Evolutionary conservation across 2,888 invertebrate species (phyloP).

Genomic region (Caenorhabditis sulstoni): DNA sequence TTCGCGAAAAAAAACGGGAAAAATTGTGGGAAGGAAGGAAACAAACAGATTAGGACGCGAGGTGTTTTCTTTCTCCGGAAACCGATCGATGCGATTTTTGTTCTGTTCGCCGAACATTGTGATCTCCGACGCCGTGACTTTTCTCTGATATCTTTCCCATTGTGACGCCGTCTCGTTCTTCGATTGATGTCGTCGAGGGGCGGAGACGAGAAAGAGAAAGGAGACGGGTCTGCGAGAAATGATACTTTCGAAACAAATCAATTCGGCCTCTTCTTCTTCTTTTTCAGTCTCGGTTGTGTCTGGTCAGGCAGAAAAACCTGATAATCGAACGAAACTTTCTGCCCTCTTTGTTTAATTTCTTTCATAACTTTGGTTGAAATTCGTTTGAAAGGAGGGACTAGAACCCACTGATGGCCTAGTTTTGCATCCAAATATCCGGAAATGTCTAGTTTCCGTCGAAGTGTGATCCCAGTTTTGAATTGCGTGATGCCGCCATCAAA

Average conservation of each 20-base stretch:
- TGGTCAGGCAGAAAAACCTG: too few species aligned
- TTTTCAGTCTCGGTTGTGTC: neutral
- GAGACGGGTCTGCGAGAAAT: neutral
- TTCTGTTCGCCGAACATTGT: conserved; percentile 42
- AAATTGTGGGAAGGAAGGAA: conserved; percentile 12
- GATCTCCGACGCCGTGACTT: conserved; percentile 46
- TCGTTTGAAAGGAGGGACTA: too few species aligned
- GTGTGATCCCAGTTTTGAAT: too few species aligned
- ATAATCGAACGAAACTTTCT: too few species aligned
- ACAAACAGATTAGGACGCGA: conserved; percentile 41
- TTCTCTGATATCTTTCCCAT: conserved; percentile 3
- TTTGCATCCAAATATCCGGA: too few species aligned
- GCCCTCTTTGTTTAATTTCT: neutral
- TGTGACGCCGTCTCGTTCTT: conserved; percentile 11
- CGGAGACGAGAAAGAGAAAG: conserved; percentile 13
- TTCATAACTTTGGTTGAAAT: neutral
- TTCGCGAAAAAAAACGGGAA: conserved; percentile 1
- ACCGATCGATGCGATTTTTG: neutral
- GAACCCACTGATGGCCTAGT: too few species aligned
- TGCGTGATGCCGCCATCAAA: too few species aligned
- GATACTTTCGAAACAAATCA: neutral
- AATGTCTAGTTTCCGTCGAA: too few species aligned
- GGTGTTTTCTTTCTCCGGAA: conserved; percentile 20
- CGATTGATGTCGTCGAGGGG: conserved; percentile 3
- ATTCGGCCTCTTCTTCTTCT: neutral